Conservation (phyloP, 2,888 invertebrate genomes). For the Notocelia uddmanniana region DNA sequence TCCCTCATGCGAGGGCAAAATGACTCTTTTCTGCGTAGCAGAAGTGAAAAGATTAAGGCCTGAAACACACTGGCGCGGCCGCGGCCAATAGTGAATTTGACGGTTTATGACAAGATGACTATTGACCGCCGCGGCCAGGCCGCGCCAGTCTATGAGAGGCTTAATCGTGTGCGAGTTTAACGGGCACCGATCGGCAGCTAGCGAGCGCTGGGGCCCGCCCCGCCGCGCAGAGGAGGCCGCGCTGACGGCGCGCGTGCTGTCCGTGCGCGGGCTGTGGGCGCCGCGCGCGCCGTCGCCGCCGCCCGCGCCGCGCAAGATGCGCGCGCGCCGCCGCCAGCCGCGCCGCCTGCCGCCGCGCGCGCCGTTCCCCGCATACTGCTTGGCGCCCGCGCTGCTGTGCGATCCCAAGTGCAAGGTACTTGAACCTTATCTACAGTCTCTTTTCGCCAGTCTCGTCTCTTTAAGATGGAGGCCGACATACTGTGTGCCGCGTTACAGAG, state of each 20-base stretch:
- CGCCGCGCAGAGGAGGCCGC: constrained; percentile 68
- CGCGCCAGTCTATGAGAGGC: too few species aligned
- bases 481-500: too few species aligned
- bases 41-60: too few species aligned
- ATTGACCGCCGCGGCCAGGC: too few species aligned
- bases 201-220: constrained; percentile 82
- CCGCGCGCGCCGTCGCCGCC: constrained; percentile 57
- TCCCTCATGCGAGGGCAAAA: too few species aligned
- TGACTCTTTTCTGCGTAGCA: too few species aligned
- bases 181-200: constrained; percentile 83
- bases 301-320: constrained; percentile 70
- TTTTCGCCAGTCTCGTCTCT: too few species aligned
- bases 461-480: too few species aligned
- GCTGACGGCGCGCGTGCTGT: constrained; percentile 67
- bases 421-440: too few species aligned
- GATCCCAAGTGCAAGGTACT: constrained; percentile 77
- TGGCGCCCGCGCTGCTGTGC: constrained; percentile 73
- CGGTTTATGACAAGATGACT: too few species aligned
- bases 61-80: too few species aligned
- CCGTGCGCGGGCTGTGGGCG: constrained; percentile 68
- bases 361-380: constrained; percentile 71
- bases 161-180: constrained; percentile 46
- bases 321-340: constrained; percentile 75
- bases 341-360: constrained; percentile 72
- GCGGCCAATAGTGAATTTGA: too few species aligned